These are phyloP conservation scores for Xiphophorus maculatus DNA, from an alignment of 2,113 vertebrate species.

Conservation along the genomic window DNA sequence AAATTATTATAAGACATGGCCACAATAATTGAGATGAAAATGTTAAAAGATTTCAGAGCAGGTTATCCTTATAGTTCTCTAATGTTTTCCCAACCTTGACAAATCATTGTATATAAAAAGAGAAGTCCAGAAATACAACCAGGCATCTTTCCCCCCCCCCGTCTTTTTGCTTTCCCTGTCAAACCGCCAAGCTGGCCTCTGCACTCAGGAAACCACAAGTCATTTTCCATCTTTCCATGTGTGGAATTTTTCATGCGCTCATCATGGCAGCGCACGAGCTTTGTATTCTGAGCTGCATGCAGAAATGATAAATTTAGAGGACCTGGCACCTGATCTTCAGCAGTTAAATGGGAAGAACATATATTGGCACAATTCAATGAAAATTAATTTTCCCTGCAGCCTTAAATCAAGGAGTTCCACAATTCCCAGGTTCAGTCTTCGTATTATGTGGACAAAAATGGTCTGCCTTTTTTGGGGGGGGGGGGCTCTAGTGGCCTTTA, in stretches of 20 bases:
- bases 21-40: constrained; percentile 39
- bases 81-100: constrained; percentile 68
- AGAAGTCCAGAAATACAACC: constrained; percentile 60
- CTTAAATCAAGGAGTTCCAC: constrained; percentile 25
- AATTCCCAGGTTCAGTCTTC: constrained; percentile 13
- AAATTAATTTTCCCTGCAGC: constrained; percentile 37
- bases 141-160: neutral
- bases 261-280: constrained; percentile 67
- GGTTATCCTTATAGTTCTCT: constrained; percentile 38
- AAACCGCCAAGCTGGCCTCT: constrained; percentile 68
- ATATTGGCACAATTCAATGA: constrained; percentile 12
- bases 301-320: constrained; percentile 74
- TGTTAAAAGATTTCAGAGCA: constrained; percentile 35
- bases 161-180: constrained; percentile 39
- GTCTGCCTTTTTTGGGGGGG: too few relatives aligned
- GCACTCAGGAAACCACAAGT: constrained; percentile 79
- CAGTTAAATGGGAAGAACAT: constrained; percentile 25
- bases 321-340: constrained; percentile 55
- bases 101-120: constrained; percentile 66
- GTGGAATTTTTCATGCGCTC: constrained; percentile 78
- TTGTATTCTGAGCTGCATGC: constrained; percentile 58
- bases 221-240: constrained; percentile 79
- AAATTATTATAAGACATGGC: constrained; percentile 45
- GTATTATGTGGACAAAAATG: constrained; percentile 24
- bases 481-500: too few relatives aligned